Evolutionary conservation across 1,140 invertebrate species (phyloP).

Genomic region (Babylonia areolata): DNA sequence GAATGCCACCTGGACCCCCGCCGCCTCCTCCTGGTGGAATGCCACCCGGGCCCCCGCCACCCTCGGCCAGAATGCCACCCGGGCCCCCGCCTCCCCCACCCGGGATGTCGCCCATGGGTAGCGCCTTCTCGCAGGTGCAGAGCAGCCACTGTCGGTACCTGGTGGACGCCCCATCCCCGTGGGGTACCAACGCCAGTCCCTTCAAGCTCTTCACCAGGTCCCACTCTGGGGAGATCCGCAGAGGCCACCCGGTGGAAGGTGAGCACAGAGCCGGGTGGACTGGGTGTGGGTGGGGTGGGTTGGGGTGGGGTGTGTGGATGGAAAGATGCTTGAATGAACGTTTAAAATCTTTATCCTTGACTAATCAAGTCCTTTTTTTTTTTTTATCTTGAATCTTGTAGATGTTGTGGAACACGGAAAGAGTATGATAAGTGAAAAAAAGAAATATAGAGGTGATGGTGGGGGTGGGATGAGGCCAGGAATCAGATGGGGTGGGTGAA

Average conservation of each 20-base stretch:
- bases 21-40: background rate
- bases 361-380: too few relatives aligned
- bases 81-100: background rate
- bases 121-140: slow-evolving; percentile 8
- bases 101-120: too few relatives aligned
- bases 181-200: slow-evolving; percentile 31
- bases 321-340: too few relatives aligned
- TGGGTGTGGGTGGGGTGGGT: too few relatives aligned
- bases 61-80: background rate
- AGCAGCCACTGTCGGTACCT: slow-evolving; percentile 38
- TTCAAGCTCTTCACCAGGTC: slow-evolving; percentile 36
- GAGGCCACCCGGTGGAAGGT: slow-evolving; percentile 33
- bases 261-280: background rate
- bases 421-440: too few relatives aligned
- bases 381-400: too few relatives aligned
- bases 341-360: too few relatives aligned
- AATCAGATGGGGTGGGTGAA: too few relatives aligned
- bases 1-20: background rate
- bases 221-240: slow-evolving; percentile 18
- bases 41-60: background rate
- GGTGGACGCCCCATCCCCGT: slow-evolving; percentile 27
- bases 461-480: too few relatives aligned
- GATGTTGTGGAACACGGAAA: too few relatives aligned
- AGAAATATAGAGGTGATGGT: too few relatives aligned
- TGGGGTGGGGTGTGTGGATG: too few relatives aligned